Evolutionary conservation across 2,888 invertebrate genomes (phyloP).

Genomic region (Matsumyia berberina): DNA sequence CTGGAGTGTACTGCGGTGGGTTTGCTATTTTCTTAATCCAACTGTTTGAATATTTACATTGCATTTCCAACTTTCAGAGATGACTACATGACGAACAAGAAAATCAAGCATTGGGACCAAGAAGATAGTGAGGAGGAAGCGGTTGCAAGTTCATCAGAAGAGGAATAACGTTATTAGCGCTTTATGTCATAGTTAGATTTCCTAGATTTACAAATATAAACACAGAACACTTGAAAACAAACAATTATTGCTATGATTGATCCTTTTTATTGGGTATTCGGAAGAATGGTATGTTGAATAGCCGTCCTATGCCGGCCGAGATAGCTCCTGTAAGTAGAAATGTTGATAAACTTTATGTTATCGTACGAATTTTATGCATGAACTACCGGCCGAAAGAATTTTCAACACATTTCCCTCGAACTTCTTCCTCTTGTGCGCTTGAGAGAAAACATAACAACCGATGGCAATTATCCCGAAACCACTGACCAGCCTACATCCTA

Average conservation of each 20-base stretch:
- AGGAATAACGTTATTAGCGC: slow-evolving; percentile 2
- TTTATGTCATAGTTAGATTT: not conserved
- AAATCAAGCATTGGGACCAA: slow-evolving; percentile 96
- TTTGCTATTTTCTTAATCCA: slow-evolving; percentile 21
- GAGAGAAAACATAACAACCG: slow-evolving; percentile 53
- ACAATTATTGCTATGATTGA: not conserved
- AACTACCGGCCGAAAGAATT: slow-evolving; percentile 54
- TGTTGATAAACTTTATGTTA: not conserved
- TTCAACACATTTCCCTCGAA: slow-evolving; percentile 54
- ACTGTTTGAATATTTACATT: not conserved
- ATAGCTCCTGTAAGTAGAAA: slow-evolving; percentile 47
- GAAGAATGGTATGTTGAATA: slow-evolving; percentile 50
- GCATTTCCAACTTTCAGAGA: slow-evolving; percentile 85
- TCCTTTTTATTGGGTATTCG: not conserved
- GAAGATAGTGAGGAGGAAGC: slow-evolving; percentile 83
- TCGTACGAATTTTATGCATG: not conserved
- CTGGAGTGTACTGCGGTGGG: slow-evolving; percentile 87
- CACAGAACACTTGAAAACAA: not conserved
- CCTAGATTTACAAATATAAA: slow-evolving; percentile 27
- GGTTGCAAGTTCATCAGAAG: slow-evolving; percentile 43
- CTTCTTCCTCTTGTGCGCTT: slow-evolving; percentile 60
- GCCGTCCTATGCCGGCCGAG: slow-evolving; percentile 50
- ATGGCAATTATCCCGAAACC: slow-evolving; percentile 66
- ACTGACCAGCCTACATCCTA: slow-evolving; percentile 61
- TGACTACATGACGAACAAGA: slow-evolving; percentile 95